These are phyloP conservation scores for Anagyrus pseudococci DNA, from an alignment of 2,888 invertebrate species.

Conservation along the genomic window DNA sequence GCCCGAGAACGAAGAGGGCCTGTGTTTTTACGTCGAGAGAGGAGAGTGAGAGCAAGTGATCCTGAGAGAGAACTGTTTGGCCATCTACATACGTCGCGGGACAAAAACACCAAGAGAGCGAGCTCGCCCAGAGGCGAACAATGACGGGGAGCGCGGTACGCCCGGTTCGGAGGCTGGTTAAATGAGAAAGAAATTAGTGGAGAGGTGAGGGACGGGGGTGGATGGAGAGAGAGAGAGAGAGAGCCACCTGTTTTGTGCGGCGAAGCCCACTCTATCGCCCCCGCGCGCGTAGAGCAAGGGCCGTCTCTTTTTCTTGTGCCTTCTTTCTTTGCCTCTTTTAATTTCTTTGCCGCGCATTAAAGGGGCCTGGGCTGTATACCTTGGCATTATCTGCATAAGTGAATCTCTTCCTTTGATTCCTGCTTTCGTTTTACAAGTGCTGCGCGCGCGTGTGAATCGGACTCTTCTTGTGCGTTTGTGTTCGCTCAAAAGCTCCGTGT, in stretches of 20 bases:
- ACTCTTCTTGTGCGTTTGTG: neutral
- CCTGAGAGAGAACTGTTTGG: too few species aligned
- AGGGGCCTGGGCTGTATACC: too few species aligned
- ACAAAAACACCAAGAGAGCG: neutral
- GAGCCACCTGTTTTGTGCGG: neutral
- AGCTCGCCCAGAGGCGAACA: constrained; percentile 11
- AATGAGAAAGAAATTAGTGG: constrained; percentile 56
- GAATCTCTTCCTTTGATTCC: constrained; percentile 13
- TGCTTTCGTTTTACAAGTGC: neutral
- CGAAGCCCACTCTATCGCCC: too few species aligned
- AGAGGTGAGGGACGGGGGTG: constrained; percentile 54
- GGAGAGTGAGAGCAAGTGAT: neutral
- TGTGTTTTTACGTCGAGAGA: too few species aligned
- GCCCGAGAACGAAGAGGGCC: too few species aligned
- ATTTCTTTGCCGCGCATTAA: too few species aligned
- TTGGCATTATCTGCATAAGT: constrained; percentile 25
- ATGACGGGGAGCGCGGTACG: constrained; percentile 44
- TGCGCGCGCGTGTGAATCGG: constrained; percentile 8
- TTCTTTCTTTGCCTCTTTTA: too few species aligned
- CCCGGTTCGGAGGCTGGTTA: constrained; percentile 43
- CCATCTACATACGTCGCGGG: too few species aligned
- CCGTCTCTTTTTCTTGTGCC: too few species aligned
- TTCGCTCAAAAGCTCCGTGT: neutral
- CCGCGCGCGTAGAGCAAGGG: too few species aligned
- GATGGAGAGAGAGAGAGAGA: constrained; percentile 49